Base-by-base conservation (phyloP, 2,113 vertebrate species). In the Callipepla squamata region DNA sequence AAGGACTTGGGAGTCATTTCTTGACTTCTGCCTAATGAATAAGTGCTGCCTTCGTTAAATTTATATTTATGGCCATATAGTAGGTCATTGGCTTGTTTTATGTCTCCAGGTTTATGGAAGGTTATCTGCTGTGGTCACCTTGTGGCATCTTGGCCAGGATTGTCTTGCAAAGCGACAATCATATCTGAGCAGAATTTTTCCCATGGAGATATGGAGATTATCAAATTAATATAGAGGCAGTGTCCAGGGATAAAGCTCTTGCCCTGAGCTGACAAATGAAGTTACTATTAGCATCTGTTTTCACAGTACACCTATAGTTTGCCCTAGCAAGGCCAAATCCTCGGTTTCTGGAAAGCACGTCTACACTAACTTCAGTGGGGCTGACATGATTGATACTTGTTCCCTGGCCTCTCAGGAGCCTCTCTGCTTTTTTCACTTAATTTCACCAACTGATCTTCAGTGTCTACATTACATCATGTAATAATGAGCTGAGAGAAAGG, bases 1-100 rank as follows among this genome's bases (percentile, higher is more conserved):
- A 97, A 97, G 95, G 96, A 95, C 95, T 96, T 96, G 95, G 94
- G 95, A 97, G 96, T 96, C 78, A 63, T 97, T 97, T 96, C 96
- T 97, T 95, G 95, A 96, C 93, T 97, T 94, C 91, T 93, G 80
- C 90, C 93, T 97, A 95, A 97, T 96, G 94, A 97, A 91, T 95
- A 96, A 96, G 79, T 93, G 82, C 93, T 95, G 96, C 90, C 95
- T 97, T 96, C 3, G 14, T 97, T 93, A 97, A 95, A 97, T 97
- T 96, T 95, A 96, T 96, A 96, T 96, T 97, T 96, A 97, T 96
- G 96, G 77, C 79, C 63, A 80, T 91, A 66, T 78, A 96, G 94
- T 90, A 95, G 95, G 96, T 94, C 96, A 96, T 95, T 95, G 94
- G 93, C 74, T 96, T 96, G 80, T 95, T 97, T 96, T 97, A 96